A percentile compares a stretch with the other conserved stretches of the same genome.
Conservation (phyloP, 37 sponge, comb jelly and placozoan genomes). For the Agelas oroides region DNA sequence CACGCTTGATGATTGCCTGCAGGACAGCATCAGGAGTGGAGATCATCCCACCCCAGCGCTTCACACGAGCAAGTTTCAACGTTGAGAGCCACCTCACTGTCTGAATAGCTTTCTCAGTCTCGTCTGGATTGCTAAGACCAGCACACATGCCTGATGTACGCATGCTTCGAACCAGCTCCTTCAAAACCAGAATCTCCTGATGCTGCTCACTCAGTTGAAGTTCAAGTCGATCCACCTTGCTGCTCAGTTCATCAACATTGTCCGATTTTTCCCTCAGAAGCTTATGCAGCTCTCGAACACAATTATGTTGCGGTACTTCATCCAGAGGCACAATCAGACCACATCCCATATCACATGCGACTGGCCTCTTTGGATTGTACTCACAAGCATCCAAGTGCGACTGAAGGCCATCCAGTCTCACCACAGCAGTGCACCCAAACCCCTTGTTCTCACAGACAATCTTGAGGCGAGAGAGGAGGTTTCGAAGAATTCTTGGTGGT, state of each 20-base stretch:
- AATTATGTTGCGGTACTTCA: conserved; percentile 84
- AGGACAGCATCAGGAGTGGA: conserved; percentile 94
- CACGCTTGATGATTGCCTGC: conserved; percentile 89
- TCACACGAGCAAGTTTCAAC: conserved; percentile 76
- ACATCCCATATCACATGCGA: conserved; percentile 91
- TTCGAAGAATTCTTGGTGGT: conserved; percentile 92
- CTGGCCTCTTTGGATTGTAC: conserved; percentile 92
- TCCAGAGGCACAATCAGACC: conserved; percentile 85
- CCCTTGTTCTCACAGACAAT: conserved; percentile 88
- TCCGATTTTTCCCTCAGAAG: conserved; percentile 51
- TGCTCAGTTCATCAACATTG: conserved; percentile 26
- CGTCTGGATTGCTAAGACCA: conserved; percentile 59
- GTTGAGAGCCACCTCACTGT: conserved; percentile 76
- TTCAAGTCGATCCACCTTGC: conserved; percentile 40
- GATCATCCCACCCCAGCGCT: conserved; percentile 98
- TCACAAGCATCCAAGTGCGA: conserved; percentile 80
- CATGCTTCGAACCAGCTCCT: conserved; percentile 78
- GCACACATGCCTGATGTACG: conserved; percentile 38
- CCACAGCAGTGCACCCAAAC: conserved; percentile 82
- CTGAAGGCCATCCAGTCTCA: conserved; percentile 79
- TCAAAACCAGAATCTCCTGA: conserved; percentile 75
- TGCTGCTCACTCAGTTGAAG: conserved; percentile 54
- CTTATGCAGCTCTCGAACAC: conserved; percentile 69
- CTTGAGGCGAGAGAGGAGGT: conserved; percentile 86
- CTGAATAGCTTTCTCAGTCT: conserved; percentile 74